Evolutionary conservation across 2,888 invertebrate genomes (phyloP).

Genomic region (Zygogramma bicolorata): DNA sequence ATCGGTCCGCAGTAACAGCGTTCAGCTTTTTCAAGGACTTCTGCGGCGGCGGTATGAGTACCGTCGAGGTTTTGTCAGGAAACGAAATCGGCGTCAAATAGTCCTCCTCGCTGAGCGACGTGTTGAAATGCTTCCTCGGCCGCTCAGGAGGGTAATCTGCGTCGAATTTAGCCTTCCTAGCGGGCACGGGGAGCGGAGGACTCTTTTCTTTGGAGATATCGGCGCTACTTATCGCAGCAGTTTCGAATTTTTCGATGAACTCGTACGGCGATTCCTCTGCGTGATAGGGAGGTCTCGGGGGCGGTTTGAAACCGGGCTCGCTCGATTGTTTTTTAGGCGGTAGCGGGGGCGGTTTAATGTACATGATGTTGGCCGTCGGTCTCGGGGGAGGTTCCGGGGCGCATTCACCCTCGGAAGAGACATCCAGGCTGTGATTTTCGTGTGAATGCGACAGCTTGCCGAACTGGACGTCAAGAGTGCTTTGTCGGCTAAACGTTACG

Average conservation of each 20-base stretch:
- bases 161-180: constrained; percentile 69
- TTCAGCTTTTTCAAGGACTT: constrained; percentile 54
- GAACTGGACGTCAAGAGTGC: constrained; percentile 59
- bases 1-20: not conserved
- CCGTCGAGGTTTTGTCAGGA: constrained; percentile 51
- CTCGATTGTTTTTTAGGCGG: constrained; percentile 78
- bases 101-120: constrained; percentile 69
- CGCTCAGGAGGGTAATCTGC: constrained; percentile 65
- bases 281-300: constrained; percentile 72
- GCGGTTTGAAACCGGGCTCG: constrained; percentile 73
- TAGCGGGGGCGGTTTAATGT: constrained; percentile 79
- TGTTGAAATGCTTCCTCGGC: constrained; percentile 59
- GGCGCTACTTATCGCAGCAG: constrained; percentile 55
- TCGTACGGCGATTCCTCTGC: constrained; percentile 71
- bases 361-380: constrained; percentile 72
- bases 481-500: constrained; percentile 58
- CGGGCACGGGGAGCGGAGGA: constrained; percentile 75
- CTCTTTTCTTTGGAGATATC: constrained; percentile 64
- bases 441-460: constrained; percentile 55
- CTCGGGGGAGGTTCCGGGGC: constrained; percentile 79
- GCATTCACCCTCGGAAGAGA: constrained; percentile 63
- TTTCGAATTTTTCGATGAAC: constrained; percentile 69
- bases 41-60: constrained; percentile 69
- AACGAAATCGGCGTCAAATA: constrained; percentile 74
- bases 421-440: constrained; percentile 62